Conservation (phyloP, 2,888 invertebrate genomes). For the Abrostola tripartita region DNA sequence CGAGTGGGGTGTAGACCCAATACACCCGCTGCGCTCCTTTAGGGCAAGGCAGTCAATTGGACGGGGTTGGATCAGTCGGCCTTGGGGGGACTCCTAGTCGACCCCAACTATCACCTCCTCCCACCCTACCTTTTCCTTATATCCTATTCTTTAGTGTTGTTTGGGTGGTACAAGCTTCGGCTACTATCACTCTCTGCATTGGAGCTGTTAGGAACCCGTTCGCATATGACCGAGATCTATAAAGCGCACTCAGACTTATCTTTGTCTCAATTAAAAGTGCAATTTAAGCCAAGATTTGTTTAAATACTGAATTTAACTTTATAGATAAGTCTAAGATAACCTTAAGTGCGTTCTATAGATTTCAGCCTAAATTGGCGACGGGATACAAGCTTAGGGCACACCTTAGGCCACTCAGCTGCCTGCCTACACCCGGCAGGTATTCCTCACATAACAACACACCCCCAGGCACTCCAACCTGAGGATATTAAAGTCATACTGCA, state of each 20-base stretch:
- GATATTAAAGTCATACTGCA: neutral
- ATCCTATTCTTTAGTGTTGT: conserved; percentile 1
- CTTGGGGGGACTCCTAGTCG: conserved; percentile 8
- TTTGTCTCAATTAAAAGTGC: no score
- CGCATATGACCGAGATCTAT: neutral
- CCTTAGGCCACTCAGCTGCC: neutral
- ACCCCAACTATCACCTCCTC: neutral
- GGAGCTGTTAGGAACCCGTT: neutral
- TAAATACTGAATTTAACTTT: no score
- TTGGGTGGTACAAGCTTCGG: neutral
- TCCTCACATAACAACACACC: neutral
- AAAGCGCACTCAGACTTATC: no score
- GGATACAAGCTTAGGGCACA: neutral
- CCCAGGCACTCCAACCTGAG: neutral
- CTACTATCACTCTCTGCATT: neutral
- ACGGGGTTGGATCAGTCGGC: conserved; percentile 1
- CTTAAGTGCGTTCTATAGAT: no score
- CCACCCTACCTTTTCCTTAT: neutral
- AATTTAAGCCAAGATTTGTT: no score
- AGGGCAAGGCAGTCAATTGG: conserved; percentile 2
- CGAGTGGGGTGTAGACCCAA: neutral
- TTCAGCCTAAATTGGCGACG: neutral
- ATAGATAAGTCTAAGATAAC: no score
- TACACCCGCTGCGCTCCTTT: neutral
- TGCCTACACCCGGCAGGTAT: neutral